These are phyloP conservation scores for Tuberolachnus salignus DNA, from an alignment of 2,888 invertebrate species.

Conservation along the genomic window DNA sequence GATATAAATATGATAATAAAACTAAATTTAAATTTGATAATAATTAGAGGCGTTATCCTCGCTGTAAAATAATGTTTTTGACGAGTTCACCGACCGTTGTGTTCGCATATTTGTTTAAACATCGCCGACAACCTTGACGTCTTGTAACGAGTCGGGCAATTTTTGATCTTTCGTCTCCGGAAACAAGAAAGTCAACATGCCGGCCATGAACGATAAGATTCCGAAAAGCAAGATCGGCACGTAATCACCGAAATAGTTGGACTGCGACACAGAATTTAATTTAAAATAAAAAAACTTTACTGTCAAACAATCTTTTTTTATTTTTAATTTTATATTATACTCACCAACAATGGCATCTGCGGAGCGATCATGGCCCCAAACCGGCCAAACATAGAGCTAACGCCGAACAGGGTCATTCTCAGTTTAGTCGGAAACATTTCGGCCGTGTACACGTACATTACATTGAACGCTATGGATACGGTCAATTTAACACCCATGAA, in stretches of 20 bases:
- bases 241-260: slow-evolving; percentile 60
- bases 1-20: too few relatives aligned
- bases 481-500: slow-evolving; percentile 63
- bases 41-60: too few relatives aligned
- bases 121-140: too few relatives aligned
- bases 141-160: slow-evolving; percentile 69
- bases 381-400: slow-evolving; percentile 52
- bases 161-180: slow-evolving; percentile 74
- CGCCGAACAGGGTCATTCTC: slow-evolving; percentile 43
- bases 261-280: slow-evolving; percentile 48
- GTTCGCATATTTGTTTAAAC: too few relatives aligned
- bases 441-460: slow-evolving; percentile 51
- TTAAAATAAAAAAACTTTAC: too few relatives aligned
- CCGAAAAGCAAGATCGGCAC: slow-evolving; percentile 73
- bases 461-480: slow-evolving; percentile 62
- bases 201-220: slow-evolving; percentile 69
- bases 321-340: not conserved
- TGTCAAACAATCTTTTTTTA: too few relatives aligned
- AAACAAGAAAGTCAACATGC: slow-evolving; percentile 69
- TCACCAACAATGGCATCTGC: slow-evolving; percentile 49
- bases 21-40: too few relatives aligned
- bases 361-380: slow-evolving; percentile 53
- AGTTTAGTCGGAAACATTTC: slow-evolving; percentile 57
- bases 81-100: too few relatives aligned
- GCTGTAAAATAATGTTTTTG: too few relatives aligned